Base-by-base conservation (phyloP, 2,797 vertebrate genomes). In the Mormyrus proboscirostris region DNA sequence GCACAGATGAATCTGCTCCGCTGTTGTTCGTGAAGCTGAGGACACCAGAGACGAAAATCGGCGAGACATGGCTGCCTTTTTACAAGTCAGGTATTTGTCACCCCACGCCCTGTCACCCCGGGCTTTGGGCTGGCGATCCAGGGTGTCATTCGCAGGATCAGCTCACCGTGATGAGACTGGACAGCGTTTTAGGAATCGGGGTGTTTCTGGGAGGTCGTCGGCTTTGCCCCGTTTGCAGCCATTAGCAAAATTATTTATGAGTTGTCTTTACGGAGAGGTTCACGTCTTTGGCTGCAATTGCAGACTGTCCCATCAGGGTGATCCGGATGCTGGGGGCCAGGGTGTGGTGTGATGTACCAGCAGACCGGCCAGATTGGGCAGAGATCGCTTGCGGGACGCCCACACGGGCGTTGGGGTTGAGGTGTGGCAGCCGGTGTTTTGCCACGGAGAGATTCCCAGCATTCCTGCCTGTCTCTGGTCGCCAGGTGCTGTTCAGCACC, bases 11-110 rank as follows among this genome's bases (percentile, higher is more conserved):
- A 16, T 38, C 57, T 1, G 38, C 16, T 9, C 7, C 3, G 19
- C 3, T 8, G 0, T 10, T 84, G 57, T 44, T 19, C 22, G 33
- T 84, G 50, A 86, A 12, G 9, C 87, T 86, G 57, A 89, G 87
- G 44, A 89, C 88, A 88, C 89, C 90, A 88, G 87, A 82, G 22
- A 29, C 89, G 73, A 89, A 92, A 85, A 44, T 88, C 25, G 0
- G 50, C 84, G 92, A 50, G 90, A 90, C 69, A 93, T 94, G 94
- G 92, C 93, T 89, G 91, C 91, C 6, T 55, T 94, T 92, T 90
- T 88, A 88, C 12, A 92, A 76, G 22, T 88, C 90, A 95, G 95
- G 94, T 95, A 92, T 94, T 87, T 57, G 44, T 57, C 73, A 4
- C 57, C 38, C 53, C 38, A 1, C 16, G 14, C 53, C 29, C n/a